These are phyloP conservation scores for Caenorhabditis remanei DNA, from an alignment of 1,140 invertebrate genomes.

Conservation along the genomic window DNA sequence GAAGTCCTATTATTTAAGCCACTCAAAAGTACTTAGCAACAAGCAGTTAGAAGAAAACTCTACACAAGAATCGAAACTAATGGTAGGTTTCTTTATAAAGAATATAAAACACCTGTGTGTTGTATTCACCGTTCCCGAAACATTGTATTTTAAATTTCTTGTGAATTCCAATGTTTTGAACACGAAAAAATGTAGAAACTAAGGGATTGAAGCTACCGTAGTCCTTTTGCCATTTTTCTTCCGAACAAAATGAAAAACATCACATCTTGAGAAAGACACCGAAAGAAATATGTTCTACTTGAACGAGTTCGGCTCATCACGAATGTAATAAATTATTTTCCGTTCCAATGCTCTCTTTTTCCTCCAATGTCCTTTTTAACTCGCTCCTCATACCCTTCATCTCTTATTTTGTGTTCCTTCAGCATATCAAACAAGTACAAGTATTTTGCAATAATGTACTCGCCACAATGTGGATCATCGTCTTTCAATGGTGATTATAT, in stretches of 20 bases:
- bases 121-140: too few relatives aligned
- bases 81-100: too few relatives aligned
- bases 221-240: too few relatives aligned
- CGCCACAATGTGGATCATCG: slow-evolving; percentile 26
- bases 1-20: too few relatives aligned
- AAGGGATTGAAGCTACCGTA: too few relatives aligned
- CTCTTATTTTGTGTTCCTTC: slow-evolving; percentile 24
- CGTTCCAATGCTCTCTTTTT: slow-evolving; percentile 15
- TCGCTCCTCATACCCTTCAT: background rate
- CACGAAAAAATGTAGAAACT: too few relatives aligned
- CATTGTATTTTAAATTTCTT: too few relatives aligned
- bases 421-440: background rate
- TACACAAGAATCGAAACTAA: too few relatives aligned
- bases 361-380: background rate
- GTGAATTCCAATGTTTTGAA: too few relatives aligned
- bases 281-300: background rate
- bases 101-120: too few relatives aligned
- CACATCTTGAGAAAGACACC: background rate
- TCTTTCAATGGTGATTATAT: slow-evolving; percentile 10
- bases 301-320: background rate
- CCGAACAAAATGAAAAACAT: background rate
- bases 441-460: background rate
- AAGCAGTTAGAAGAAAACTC: too few relatives aligned
- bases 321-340: slow-evolving; percentile 1
- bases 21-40: too few relatives aligned